Conservation (phyloP, 2,113 vertebrate genomes). For the Willisornis vidua region DNA sequence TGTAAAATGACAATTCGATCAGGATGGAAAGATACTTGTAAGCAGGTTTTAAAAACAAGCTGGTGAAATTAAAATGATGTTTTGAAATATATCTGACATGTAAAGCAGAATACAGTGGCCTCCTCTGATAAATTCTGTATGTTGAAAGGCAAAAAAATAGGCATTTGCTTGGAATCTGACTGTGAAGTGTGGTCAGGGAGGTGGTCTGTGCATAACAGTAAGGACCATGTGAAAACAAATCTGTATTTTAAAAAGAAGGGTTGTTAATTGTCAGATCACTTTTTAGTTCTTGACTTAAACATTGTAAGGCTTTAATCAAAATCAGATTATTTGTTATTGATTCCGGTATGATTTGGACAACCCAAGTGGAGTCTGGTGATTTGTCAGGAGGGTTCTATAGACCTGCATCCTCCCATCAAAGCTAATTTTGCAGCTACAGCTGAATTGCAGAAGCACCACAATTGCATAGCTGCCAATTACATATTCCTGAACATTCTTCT, state of each 20-base stretch:
- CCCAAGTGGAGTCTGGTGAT: neutral
- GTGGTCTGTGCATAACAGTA: neutral
- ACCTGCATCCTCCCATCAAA: neutral
- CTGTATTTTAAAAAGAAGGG: neutral
- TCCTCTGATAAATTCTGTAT: neutral
- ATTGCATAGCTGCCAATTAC: neutral
- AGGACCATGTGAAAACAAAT: rapidly evolving
- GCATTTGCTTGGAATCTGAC: neutral
- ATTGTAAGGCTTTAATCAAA: neutral
- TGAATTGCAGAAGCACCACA: neutral
- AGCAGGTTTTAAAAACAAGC: neutral
- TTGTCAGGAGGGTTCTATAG: neutral
- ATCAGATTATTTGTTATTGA: neutral
- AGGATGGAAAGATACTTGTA: neutral
- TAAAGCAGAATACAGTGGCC: neutral
- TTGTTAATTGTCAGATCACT: neutral
- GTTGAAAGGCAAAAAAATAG: neutral
- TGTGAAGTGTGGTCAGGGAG: rapidly evolving
- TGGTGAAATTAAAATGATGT: neutral
- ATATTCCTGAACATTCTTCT: neutral
- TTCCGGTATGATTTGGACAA: neutral
- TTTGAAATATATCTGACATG: neutral
- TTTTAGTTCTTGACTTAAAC: neutral
- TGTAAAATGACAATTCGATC: neutral
- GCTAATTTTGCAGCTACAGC: neutral